Evolutionary conservation across 2,113 vertebrate genomes (phyloP), one percentile per base, ranked within the genome.

Genomic region (Sula dactylatra): DNA sequence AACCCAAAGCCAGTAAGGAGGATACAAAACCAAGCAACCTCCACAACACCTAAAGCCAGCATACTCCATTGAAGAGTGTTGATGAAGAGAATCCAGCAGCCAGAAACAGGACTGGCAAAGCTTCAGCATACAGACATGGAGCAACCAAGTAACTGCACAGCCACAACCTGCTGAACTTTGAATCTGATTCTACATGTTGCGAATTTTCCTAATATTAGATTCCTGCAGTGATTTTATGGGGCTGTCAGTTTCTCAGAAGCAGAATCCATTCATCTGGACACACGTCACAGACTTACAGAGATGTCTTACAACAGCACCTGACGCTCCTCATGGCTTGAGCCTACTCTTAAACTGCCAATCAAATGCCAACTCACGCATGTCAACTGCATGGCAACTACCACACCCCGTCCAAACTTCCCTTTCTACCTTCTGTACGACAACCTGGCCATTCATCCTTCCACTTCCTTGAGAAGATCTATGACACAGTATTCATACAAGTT

Each of bases 111-210:
- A 38, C 26, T 38, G 81, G 61, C 42, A 91, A 86, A 91, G 70
- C 42, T 31, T 24, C 50, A 66, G 42, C 31, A 26, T 7, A 22
- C 2, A 32, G 58, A 50, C 24, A 55, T 4, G 0, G 26, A 66
- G 10, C n/a, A 66, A 44, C 7, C 15, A 47, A 3, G 6, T 10
- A 62, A 36, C 47, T 13, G 38, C n/a, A 69, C 18, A 77, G 18
- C 15, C 45, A 76, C 8, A 4, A n/a, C 21, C 45, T 49, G 31
- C 20, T 66, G 40, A 82, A 49, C 29, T n/a, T 25, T 38, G 32
- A 83, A 59, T 61, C 22, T 26, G 27, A 16, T 7, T 47, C 31
- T 13, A 29, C 45, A n/a, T 0, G 0, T 36, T 72, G 22, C 5
- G 1, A 16, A 52, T 45, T 45, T 18, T n/a, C 64, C 50, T 45